Percentiles rank a stretch among this genome's conserved stretches.
Evolutionary conservation across 1,140 invertebrate genomes (phyloP).

Genomic region (Drosophila parvula): DNA sequence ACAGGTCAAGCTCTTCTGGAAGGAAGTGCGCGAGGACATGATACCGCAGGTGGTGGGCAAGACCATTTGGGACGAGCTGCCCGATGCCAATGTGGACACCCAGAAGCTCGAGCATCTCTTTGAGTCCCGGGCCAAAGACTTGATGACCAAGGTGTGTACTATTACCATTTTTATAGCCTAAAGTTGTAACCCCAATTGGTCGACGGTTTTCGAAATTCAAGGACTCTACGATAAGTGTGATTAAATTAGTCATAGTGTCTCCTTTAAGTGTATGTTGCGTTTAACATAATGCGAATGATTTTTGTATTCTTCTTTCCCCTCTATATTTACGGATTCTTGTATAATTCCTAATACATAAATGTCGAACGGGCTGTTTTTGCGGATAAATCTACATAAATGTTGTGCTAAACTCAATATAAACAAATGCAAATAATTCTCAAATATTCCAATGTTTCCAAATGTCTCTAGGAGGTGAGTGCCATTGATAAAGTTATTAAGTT

Average conservation of each 20-base stretch:
- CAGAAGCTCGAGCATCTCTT: constrained; percentile 98
- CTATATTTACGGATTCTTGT: constrained; percentile 65
- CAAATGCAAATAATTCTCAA: constrained; percentile 47
- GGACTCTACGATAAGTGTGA: constrained; percentile 45
- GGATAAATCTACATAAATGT: constrained; percentile 74
- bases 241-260: constrained; percentile 52
- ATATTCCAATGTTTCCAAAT: constrained; percentile 65
- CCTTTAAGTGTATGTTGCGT: constrained; percentile 46
- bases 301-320: constrained; percentile 70
- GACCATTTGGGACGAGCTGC: constrained; percentile 98
- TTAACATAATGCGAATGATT: constrained; percentile 71
- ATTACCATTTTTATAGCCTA: neutral
- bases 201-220: constrained; percentile 52
- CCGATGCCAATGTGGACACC: constrained; percentile 93
- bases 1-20: constrained; percentile 98
- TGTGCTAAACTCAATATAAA: constrained; percentile 70
- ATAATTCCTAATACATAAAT: constrained; percentile 64
- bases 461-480: constrained; percentile 77
- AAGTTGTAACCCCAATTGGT: constrained; percentile 32
- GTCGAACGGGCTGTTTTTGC: constrained; percentile 77
- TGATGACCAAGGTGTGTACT: constrained; percentile 93
- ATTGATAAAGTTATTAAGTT: constrained; percentile 55
- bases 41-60: constrained; percentile 88
- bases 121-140: constrained; percentile 97
- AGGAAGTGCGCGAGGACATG: constrained; percentile 94